Evolutionary conservation across 2,113 vertebrate genomes (phyloP).

Genomic region (Equus przewalskii): DNA sequence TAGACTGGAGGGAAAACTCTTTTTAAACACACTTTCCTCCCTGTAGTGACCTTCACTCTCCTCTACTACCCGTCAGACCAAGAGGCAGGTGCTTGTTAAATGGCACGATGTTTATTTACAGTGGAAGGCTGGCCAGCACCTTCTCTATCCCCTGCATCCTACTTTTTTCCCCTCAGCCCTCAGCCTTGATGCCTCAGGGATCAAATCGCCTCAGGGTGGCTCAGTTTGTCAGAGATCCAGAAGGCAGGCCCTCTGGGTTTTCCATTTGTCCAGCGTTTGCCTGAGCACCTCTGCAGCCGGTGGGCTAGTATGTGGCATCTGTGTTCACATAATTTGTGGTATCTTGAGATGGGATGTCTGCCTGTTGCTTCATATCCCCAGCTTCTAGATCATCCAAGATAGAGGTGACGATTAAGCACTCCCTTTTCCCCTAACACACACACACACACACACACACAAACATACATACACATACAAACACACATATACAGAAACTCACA

Average conservation of each 20-base stretch:
- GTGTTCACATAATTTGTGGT: neutral
- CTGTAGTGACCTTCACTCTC: neutral
- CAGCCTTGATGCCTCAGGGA: neutral
- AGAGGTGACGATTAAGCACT: neutral
- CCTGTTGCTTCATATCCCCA: neutral
- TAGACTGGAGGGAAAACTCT: neutral
- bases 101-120: rapidly evolving
- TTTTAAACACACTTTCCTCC: neutral
- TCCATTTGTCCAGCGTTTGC: neutral
- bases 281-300: neutral
- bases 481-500: neutral
- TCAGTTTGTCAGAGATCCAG: neutral
- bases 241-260: neutral
- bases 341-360: neutral
- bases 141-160: neutral
- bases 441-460: neutral
- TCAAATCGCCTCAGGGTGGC: no score
- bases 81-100: rapidly evolving
- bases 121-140: neutral
- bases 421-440: neutral
- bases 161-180: neutral
- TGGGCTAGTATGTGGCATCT: neutral
- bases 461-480: neutral
- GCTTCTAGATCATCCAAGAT: neutral
- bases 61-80: neutral